These are phyloP conservation scores for Lepidocyrtinus sp. DNA, from an alignment of 2,888 invertebrate species.

Conservation along the genomic window DNA sequence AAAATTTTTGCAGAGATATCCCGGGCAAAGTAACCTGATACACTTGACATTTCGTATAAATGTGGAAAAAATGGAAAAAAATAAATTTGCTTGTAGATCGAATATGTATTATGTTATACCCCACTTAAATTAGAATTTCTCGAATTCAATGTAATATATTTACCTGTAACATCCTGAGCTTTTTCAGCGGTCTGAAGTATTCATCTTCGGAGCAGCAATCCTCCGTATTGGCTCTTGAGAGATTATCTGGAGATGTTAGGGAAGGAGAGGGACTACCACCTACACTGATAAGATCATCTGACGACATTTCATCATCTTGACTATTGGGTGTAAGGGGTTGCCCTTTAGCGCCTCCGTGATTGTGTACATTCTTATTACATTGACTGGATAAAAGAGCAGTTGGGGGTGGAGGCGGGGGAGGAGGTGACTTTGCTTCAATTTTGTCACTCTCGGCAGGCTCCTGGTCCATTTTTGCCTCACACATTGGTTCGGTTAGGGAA, in stretches of 20 bases:
- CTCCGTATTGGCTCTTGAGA: slow-evolving; percentile 65
- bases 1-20: too few species aligned
- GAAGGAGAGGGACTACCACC: slow-evolving; percentile 70
- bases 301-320: slow-evolving; percentile 68
- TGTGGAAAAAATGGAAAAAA: not conserved
- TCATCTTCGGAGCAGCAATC: slow-evolving; percentile 76
- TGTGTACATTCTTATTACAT: slow-evolving; percentile 52
- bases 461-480: slow-evolving; percentile 71
- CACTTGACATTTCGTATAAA: not conserved
- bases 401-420: slow-evolving; percentile 50
- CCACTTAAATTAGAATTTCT: not conserved
- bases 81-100: not conserved
- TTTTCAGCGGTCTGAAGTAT: slow-evolving; percentile 86
- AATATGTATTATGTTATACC: not conserved
- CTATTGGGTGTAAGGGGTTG: slow-evolving; percentile 67
- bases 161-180: slow-evolving; percentile 82
- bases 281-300: slow-evolving; percentile 70
- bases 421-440: slow-evolving; percentile 64
- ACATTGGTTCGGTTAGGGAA: slow-evolving; percentile 69
- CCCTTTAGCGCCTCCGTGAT: slow-evolving; percentile 42
- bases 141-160: slow-evolving; percentile 64
- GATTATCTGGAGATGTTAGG: slow-evolving; percentile 67
- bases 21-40: not conserved
- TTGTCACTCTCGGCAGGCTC: slow-evolving; percentile 70
- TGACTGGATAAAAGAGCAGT: slow-evolving; percentile 53